Percentiles rank a stretch among this genome's conserved stretches.
Conservation (phyloP, 1,140 invertebrate species). For the Habropoda laboriosa region DNA sequence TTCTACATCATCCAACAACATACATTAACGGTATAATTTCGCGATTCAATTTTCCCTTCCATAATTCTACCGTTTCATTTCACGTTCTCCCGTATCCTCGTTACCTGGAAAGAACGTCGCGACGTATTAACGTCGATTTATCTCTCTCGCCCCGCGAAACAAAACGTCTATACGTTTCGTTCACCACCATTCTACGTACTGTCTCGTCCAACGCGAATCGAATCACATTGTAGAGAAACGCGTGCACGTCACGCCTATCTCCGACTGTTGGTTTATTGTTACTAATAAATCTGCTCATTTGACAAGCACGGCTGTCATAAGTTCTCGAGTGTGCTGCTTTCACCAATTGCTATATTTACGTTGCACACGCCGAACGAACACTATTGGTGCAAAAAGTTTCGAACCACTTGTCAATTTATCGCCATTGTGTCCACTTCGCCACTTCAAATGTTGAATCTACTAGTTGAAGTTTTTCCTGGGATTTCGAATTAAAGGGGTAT, state of each 20-base stretch:
- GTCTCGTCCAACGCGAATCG: no score
- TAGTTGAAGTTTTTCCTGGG: no score
- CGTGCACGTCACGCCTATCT: slow-evolving; percentile 27
- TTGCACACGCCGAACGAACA: not conserved
- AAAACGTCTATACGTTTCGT: not conserved
- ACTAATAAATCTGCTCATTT: slow-evolving; percentile 46
- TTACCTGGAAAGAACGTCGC: not conserved
- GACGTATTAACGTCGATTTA: not conserved
- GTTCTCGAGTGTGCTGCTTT: not conserved
- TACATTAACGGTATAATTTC: no score
- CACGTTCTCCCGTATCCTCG: not conserved
- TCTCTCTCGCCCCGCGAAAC: not conserved
- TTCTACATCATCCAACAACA: no score
- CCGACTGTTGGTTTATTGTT: slow-evolving; percentile 36
- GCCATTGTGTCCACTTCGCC: no score
- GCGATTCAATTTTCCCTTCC: not conserved
- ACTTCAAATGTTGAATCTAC: no score
- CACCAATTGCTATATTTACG: no score
- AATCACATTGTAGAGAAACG: slow-evolving; percentile 27
- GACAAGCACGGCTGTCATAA: slow-evolving; percentile 14
- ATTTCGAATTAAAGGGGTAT: no score
- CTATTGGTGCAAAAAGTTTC: no score
- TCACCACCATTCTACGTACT: not conserved
- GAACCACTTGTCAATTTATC: no score
- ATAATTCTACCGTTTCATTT: not conserved